Base-by-base conservation (phyloP, 2,888 invertebrate species). In the Notodonta dromedarius region DNA sequence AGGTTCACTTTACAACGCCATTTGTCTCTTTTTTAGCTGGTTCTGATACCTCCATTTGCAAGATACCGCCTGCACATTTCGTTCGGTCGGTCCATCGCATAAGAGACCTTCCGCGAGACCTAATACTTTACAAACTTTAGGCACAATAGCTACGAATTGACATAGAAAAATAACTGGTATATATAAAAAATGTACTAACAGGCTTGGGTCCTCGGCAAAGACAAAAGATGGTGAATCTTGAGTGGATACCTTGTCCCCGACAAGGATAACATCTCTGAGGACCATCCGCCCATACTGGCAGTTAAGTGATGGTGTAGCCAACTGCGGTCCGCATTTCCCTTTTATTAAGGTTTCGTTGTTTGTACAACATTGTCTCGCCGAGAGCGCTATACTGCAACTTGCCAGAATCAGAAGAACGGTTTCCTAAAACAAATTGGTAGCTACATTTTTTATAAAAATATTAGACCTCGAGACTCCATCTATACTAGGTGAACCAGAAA, bases 191-290 rank as follows among this genome's bases (percentile, higher is more conserved):
- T 44, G 35, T 65, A 67, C 73, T 72, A 6, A 93, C 93, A 83
- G 74, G 4, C 67, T 71, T 9, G 91, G 87, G 66, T 93, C 88
- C 65, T 90, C 88, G 7, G 83, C 89, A 59, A 91, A 89, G 3
- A 87, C 74, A 60, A 78, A 90, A 9, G 71, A 75, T 0, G 91
- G 90, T 0, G 90, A 67, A 62, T 93, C 93, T 46, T 72, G 66
- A 0, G 93, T 91, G 24, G 87, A 86, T 2, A 93, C 78, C 66
- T 88, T 90, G 60, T 85, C 78, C 2, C 88, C 91, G 0, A 78
- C 77, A 0, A 92, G 59, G 39, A 89, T 74, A 13, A 90, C 76
- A 35, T 93, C 87, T 50, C 71, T 83, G 0, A 93, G 83, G 0
- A 92, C 74, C 83, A 91, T 82, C 2, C 83, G 83, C 0, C 92